These are phyloP conservation scores for Eupeodes corollae DNA, from an alignment of 1,140 invertebrate species.

Conservation along the genomic window DNA sequence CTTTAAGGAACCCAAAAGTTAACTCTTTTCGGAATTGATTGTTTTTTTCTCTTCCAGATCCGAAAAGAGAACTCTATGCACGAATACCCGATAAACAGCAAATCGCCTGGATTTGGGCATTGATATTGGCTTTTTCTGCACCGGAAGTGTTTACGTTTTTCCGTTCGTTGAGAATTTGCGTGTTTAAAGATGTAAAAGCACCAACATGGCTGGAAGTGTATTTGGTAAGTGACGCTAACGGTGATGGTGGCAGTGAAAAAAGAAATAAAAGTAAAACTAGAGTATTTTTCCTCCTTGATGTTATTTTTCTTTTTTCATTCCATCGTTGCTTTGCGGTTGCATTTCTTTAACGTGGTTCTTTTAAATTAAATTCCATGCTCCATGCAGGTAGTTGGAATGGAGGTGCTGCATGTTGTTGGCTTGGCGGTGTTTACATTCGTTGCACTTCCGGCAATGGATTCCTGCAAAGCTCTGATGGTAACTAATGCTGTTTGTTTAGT, in stretches of 20 bases:
- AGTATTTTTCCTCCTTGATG: too few relatives aligned
- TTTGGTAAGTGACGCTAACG: conserved; percentile 43
- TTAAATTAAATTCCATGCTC: neutral
- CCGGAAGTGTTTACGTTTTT: conserved; percentile 79
- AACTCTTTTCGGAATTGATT: too few relatives aligned
- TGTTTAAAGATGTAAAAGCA: conserved; percentile 56
- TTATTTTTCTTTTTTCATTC: neutral
- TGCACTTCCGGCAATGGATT: conserved; percentile 78
- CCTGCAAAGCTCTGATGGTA: conserved; percentile 81
- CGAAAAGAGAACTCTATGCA: conserved; percentile 63
- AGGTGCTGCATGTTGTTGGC: conserved; percentile 78
- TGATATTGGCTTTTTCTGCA: conserved; percentile 71
- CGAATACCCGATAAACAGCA: conserved; percentile 64
- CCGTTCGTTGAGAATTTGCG: conserved; percentile 70
- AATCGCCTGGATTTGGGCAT: conserved; percentile 83
- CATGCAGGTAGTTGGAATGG: conserved; percentile 49
- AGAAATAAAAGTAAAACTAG: neutral
- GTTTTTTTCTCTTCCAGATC: conserved; percentile 41
- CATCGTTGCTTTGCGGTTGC: neutral
- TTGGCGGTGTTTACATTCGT: conserved; percentile 75
- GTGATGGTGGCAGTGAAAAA: too few relatives aligned
- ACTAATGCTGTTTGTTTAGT: conserved; percentile 89
- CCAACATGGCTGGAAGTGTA: conserved; percentile 26
- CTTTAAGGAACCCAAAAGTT: too few relatives aligned
- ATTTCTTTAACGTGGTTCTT: too few relatives aligned